Conservation (phyloP, 2,113 vertebrate species). For the Zosterops hypoxanthus region DNA sequence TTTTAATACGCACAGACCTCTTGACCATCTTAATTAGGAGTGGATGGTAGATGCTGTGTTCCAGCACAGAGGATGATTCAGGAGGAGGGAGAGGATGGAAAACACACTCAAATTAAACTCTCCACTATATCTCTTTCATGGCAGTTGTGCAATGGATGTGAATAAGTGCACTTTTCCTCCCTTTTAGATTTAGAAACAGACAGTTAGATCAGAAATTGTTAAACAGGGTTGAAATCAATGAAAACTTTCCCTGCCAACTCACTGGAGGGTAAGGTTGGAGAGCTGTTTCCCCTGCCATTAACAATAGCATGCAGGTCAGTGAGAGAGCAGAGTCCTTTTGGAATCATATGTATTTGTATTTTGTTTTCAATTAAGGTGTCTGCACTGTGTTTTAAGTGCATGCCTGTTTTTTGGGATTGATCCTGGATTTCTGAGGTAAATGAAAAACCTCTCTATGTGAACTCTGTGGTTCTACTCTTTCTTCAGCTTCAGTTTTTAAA, state of each 20-base stretch:
- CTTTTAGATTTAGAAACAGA: background rate
- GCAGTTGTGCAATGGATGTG: background rate
- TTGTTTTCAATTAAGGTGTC: background rate
- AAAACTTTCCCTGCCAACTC: background rate
- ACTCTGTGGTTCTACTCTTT: background rate
- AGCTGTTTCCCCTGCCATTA: background rate
- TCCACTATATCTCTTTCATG: background rate
- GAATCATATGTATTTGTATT: background rate
- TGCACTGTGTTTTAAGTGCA: background rate
- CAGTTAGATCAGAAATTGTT: background rate
- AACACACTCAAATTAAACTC: background rate
- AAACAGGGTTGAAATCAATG: background rate
- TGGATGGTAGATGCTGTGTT: background rate
- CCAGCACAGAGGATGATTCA: background rate
- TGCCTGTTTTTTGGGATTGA: background rate
- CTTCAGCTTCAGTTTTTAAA: background rate
- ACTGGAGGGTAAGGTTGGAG: background rate
- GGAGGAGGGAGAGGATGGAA: background rate
- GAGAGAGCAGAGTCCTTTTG: background rate
- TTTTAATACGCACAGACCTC: background rate
- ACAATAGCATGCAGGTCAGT: background rate
- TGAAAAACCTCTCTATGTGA: background rate
- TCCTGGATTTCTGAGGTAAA: background rate
- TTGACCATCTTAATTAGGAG: constrained; percentile 44
- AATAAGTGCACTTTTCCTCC: background rate